Evolutionary conservation across 2,797 vertebrate genomes (phyloP).

Genomic region (Chrosomus eos): DNA sequence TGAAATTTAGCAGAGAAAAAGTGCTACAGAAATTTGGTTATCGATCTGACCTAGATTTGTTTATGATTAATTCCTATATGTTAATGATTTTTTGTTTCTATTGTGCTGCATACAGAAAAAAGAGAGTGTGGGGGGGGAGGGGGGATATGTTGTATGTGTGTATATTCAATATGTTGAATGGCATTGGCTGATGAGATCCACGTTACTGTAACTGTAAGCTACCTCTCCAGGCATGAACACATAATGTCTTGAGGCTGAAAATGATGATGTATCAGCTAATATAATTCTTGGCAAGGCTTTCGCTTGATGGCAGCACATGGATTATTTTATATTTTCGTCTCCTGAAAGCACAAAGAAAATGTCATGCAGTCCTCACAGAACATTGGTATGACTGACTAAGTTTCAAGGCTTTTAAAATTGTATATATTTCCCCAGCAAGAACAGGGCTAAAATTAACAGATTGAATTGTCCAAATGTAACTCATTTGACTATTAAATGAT

Average conservation of each 20-base stretch:
- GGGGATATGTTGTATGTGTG: no score
- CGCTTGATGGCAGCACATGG: constrained; percentile 60
- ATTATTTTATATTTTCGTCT: constrained; percentile 62
- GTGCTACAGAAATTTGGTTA: background rate
- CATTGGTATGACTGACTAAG: background rate
- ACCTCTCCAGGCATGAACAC: constrained; percentile 1
- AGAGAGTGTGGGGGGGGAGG: background rate
- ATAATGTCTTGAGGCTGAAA: constrained; percentile 50
- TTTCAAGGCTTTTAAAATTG: background rate
- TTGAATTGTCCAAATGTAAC: background rate
- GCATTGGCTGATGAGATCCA: constrained; percentile 20
- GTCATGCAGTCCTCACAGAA: constrained; percentile 40
- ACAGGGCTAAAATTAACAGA: background rate
- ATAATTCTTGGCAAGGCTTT: constrained; percentile 56
- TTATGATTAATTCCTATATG: background rate
- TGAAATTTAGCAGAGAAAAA: background rate
- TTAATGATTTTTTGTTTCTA: constrained; percentile 23
- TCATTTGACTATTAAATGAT: background rate
- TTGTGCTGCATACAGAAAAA: background rate
- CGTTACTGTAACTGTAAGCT: constrained; percentile 28
- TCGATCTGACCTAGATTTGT: background rate
- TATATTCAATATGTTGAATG: constrained; percentile 32
- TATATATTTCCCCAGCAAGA: background rate
- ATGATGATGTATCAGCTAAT: constrained; percentile 73
- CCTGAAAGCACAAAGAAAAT: constrained; percentile 1